Evolutionary conservation across 2,113 vertebrate genomes (phyloP), one percentile per base, ranked within the genome.

Genomic region (Entelurus aequoreus): DNA sequence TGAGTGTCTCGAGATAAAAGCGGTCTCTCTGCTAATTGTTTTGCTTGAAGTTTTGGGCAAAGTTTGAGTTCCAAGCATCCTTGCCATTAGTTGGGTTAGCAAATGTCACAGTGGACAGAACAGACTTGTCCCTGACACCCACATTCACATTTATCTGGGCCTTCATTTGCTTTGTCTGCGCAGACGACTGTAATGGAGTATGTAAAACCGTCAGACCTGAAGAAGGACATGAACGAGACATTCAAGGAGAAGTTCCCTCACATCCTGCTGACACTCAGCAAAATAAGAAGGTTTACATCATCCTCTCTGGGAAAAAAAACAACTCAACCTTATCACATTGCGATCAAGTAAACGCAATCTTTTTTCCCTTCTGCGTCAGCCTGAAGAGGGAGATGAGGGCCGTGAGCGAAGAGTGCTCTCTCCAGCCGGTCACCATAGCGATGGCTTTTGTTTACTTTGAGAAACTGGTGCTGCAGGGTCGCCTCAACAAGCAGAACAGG

Each of bases 391-490:
- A 99, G 84, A 98, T 98, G 93, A 84, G 92, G 19, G 82, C 81
- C 4, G 84, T 97, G 0, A 93, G 95, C 0, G 92, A 94, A 64
- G 96, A 98, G 62, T 95, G 92, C 68, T 88, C 40, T 71, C 80
- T 99, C 76, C 95, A 99, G 88, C 94, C 95, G 0, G 92, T 93
- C 60, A 95, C 95, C 5, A 88, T 98, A 62, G 94, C 95, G 8
- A 96, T 98, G 95, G 93, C 96, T 5, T 98, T 94, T 0, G 96
- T 98, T 50, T 98, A 98, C 92, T 99, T 99, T 16, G 97, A 99
- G 90, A 99, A 98, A 90, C 86, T 99, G 4, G 94, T 96, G 54
- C 91, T 98, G 40, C 94, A 97, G 87, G 95, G 95, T 35, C 93
- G 93, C 53, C 93, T 99, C 67, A 95, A 95, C 84, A 99, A 99